These are phyloP conservation scores for Drosophila simulans DNA, from an alignment of 1,140 invertebrate genomes.

Conservation along the genomic window DNA sequence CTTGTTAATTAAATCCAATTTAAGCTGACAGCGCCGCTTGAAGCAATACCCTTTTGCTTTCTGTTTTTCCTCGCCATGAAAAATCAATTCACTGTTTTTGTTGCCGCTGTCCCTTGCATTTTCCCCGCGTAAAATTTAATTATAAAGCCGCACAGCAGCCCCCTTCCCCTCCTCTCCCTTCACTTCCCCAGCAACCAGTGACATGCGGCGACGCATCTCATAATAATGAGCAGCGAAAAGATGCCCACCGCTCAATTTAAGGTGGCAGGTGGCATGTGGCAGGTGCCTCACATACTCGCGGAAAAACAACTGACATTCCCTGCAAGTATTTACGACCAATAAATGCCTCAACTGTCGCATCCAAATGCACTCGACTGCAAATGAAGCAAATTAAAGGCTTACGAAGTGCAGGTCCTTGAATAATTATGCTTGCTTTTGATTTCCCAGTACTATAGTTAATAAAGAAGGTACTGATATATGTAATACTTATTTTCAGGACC, in stretches of 20 bases:
- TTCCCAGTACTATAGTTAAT: neutral
- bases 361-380: neutral
- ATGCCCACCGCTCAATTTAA: constrained; percentile 2
- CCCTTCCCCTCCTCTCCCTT: neutral
- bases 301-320: constrained; percentile 36
- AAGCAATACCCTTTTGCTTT: constrained; percentile 7
- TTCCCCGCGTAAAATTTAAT: constrained; percentile 58
- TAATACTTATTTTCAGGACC: constrained; percentile 87
- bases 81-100: constrained; percentile 41
- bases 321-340: constrained; percentile 42
- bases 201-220: constrained; percentile 46
- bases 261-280: neutral
- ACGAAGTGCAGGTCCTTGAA: neutral
- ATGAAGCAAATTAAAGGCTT: constrained; percentile 19
- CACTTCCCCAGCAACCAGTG: constrained; percentile 26
- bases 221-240: constrained; percentile 43
- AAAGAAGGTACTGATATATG: neutral
- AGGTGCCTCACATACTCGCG: constrained; percentile 2
- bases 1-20: constrained; percentile 63
- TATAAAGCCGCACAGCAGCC: constrained; percentile 46
- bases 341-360: constrained; percentile 32
- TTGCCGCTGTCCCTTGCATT: constrained; percentile 26
- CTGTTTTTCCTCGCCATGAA: constrained; percentile 18
- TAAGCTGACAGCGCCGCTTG: constrained; percentile 45
- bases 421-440: too few relatives aligned